Percentiles rank a stretch among this genome's conserved stretches.
Evolutionary conservation across 2,113 vertebrate species (phyloP).

Genomic region (Ramphastos sulfuratus): DNA sequence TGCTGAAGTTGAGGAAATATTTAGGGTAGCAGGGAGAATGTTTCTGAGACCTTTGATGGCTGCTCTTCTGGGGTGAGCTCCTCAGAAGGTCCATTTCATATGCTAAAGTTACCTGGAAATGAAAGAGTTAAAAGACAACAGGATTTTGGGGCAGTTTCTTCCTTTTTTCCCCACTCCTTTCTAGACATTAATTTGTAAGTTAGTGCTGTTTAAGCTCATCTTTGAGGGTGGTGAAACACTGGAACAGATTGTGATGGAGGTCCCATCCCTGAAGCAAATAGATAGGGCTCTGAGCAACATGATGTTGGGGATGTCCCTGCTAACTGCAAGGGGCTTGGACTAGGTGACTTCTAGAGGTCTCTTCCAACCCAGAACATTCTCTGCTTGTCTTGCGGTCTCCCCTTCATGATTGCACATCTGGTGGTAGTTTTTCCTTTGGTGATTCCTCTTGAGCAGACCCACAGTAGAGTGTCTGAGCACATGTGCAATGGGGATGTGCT

Average conservation of each 20-base stretch:
- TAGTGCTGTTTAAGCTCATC: background rate
- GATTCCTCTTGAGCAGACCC: no score
- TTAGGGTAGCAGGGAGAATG: no score
- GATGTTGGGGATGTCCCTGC: no score
- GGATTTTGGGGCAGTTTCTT: background rate
- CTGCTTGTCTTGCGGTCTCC: background rate
- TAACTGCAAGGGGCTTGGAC: no score
- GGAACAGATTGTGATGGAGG: no score
- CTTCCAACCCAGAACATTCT: no score
- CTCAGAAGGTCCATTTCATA: background rate
- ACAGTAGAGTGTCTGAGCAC: accelerated
- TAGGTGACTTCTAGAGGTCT: no score
- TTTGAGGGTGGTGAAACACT: no score
- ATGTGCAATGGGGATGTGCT: accelerated
- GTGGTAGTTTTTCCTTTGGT: background rate
- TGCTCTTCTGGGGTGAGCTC: background rate
- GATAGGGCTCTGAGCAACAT: no score
- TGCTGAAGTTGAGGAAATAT: background rate
- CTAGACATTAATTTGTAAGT: background rate
- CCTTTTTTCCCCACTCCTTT: background rate
- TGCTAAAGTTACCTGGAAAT: background rate
- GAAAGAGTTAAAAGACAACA: background rate
- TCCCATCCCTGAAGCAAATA: no score
- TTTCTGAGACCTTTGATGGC: background rate
- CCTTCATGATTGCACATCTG: background rate